phyloP scores from a whole-genome alignment of 2,113 vertebrate genomes.

The Vanacampus margaritifer region DNA sequence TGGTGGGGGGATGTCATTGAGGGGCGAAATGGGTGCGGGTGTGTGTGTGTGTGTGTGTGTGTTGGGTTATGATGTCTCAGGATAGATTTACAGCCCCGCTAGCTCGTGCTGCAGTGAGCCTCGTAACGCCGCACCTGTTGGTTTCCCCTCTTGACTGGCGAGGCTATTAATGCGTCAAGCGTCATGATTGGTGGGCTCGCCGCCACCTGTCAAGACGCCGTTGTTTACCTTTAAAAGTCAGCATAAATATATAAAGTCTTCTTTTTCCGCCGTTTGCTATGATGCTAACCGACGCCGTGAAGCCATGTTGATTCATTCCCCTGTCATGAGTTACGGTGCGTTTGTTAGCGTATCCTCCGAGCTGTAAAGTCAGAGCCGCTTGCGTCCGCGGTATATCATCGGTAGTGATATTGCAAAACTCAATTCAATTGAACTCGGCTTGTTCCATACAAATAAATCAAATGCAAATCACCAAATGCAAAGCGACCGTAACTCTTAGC shows the following conservation, averaged over 20 bases:
- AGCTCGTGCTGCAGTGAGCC: conserved; percentile 33
- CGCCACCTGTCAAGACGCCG: conserved; percentile 23
- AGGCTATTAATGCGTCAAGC: conserved; percentile 10
- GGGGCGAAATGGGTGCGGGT: not conserved
- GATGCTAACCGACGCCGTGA: not conserved
- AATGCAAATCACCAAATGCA: not conserved
- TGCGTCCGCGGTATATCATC: not conserved
- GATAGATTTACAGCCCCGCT: conserved; percentile 43
- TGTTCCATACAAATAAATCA: not conserved
- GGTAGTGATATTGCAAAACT: not conserved
- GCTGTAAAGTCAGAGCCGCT: not conserved
- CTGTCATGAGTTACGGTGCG: not conserved
- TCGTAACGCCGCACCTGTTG: conserved; percentile 54
- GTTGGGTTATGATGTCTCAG: conserved; percentile 5
- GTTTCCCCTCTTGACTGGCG: conserved; percentile 34
- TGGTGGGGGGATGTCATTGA: not conserved
- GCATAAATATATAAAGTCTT: not conserved
- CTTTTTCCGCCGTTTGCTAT: not conserved
- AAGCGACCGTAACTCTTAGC: not conserved
- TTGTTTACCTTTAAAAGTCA: not conserved
- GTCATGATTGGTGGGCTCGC: conserved; percentile 12
- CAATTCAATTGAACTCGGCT: not conserved
- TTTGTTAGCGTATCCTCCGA: not conserved
- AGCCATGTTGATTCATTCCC: not conserved
- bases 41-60: too few relatives aligned